Percentiles rank a stretch among this genome's conserved stretches.
These are phyloP conservation scores for Myotis daubentonii DNA, from an alignment of 2,797 vertebrate genomes.

Conservation along the genomic window DNA sequence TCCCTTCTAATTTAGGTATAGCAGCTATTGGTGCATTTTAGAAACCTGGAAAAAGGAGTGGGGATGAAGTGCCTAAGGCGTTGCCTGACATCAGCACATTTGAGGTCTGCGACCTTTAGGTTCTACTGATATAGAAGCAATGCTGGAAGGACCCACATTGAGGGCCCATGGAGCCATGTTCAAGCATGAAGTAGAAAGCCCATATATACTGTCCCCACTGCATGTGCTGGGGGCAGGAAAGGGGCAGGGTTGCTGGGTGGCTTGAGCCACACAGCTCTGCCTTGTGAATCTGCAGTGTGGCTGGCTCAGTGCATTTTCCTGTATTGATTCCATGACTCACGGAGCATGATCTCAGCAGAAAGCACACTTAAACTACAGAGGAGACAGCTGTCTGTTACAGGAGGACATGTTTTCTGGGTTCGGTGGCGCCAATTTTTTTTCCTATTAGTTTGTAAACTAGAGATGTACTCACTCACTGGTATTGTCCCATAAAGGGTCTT, in stretches of 20 bases:
- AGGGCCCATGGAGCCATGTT: neutral
- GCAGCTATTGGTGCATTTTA: neutral
- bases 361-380: constrained; percentile 85
- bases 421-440: constrained; percentile 84
- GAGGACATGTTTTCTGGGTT: constrained; percentile 83
- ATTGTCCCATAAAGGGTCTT: constrained; percentile 86
- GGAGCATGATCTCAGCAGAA: constrained; percentile 84
- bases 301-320: constrained; percentile 69
- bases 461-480: constrained; percentile 86
- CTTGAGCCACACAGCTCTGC: constrained; percentile 56
- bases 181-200: constrained; percentile 3
- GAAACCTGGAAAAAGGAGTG: neutral
- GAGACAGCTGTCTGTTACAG: constrained; percentile 88
- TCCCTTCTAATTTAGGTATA: neutral
- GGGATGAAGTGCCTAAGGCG: neutral
- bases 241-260: constrained; percentile 48
- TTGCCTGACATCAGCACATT: neutral
- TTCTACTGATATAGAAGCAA: constrained; percentile 1
- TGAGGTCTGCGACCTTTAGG: neutral
- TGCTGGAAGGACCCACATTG: neutral
- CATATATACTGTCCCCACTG: neutral
- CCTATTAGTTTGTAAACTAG: constrained; percentile 82
- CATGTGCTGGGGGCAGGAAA: neutral
- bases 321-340: constrained; percentile 85
- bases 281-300: constrained; percentile 58